Evolutionary conservation across 2,797 vertebrate species (phyloP), one percentile per base, ranked within the genome.

Genomic region (Anguilla marmorata): DNA sequence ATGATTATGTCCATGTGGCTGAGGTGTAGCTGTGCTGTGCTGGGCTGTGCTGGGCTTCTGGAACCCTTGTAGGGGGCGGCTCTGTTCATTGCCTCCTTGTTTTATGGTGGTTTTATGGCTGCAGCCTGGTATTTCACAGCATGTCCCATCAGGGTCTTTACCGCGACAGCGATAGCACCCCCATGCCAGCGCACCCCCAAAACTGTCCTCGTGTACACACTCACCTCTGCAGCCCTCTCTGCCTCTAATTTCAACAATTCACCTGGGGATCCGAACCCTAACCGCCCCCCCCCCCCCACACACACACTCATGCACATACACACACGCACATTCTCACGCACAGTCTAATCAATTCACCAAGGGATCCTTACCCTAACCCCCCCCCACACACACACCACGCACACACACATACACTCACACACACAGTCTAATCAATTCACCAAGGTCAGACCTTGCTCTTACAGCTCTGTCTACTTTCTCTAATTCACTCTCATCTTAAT

Each of bases 121-220:
- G 19, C 92, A 89, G 94, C 92, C 93, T 93, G 93, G 92, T 93
- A 94, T 60, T 95, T 95, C 93, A 95, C 93, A 93, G 92, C 92
- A 37, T 48, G 92, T 94, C 94, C 94, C 94, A 92, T 93, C 90
- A 93, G 94, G 90, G 92, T 93, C 93, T 94, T 94, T 92, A 94
- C 88, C 89, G 91, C 85, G 88, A 87, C 89, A 90, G 89, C 85
- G 86, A 91, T 90, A 89, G 91, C 90, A 92, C 92, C 91, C 86
- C 89, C 86, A 86, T 66, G 27, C 89, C 79, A 89, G 79, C 33
- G 76, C 58, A 83, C 88, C 50, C 89, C 86, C 88, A 85, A 45
- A 66, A 33, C 3, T 79, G 86, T 91, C 89, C 83, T 89, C 50
- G 88, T 80, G 48, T 74, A 86, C 87, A 87, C 88, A 89, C 88